phyloP scores from a whole-genome alignment of 1,140 invertebrate species.

The Phthorimaea operculella region DNA sequence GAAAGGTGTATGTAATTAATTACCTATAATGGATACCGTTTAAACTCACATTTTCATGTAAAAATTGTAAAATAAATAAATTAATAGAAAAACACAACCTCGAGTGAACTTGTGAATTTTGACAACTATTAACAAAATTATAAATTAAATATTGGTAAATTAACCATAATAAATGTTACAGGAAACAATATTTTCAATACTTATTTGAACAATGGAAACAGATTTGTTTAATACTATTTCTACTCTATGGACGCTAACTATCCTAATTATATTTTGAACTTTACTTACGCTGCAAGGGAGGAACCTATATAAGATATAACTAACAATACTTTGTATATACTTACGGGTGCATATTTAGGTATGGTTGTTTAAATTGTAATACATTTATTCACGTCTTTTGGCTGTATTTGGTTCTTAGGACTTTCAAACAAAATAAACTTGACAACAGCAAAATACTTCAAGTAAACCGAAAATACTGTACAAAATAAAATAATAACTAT shows the following conservation, averaged over 20 bases:
- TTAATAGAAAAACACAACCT: slow-evolving; percentile 44
- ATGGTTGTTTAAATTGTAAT: too few species aligned
- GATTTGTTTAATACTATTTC: too few species aligned
- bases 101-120: slow-evolving; percentile 45
- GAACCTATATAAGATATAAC: too few species aligned
- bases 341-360: too few species aligned
- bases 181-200: neutral
- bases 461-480: slow-evolving; percentile 4
- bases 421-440: neutral
- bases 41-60: too few species aligned
- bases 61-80: slow-evolving; percentile 23
- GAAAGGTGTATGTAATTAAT: neutral
- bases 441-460: neutral
- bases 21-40: too few species aligned
- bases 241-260: too few species aligned
- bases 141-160: slow-evolving; percentile 8
- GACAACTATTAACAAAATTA: slow-evolving; percentile 4
- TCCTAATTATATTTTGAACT: too few species aligned
- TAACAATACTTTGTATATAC: too few species aligned
- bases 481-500: too few species aligned
- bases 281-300: too few species aligned
- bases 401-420: slow-evolving; percentile 18
- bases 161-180: neutral
- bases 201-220: too few species aligned
- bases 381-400: slow-evolving; percentile 12